Evolutionary conservation across 2,113 vertebrate species (phyloP), one percentile per base, ranked within the genome.

Genomic region (Oreochromis spilurus): DNA sequence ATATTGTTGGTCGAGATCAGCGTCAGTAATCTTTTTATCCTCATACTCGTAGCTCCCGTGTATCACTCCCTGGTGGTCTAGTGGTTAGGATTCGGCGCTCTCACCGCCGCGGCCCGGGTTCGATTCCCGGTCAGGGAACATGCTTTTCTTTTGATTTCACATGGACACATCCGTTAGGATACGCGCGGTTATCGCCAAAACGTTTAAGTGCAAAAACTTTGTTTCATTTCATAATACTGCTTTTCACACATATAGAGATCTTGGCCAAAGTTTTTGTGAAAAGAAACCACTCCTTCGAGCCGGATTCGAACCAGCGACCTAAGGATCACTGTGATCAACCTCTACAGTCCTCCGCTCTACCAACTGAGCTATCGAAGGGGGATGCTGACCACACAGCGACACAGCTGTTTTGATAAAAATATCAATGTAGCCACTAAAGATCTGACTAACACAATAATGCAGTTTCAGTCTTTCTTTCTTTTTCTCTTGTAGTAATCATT

Each of bases 341-440:
- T 0, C 97, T 97, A 97, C 97, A 97, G 97, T 97, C 96, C 97
- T 97, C 97, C 93, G 82, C 96, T 97, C 97, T 97, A 97, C 97
- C 97, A 97, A 94, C 97, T 97, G 96, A 98, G 97, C 97, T 97
- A 97, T 96, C 96, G 93, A 97, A 97, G 94, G 60, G 60, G 6
- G 2, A 7, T 38, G 4, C 1, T 0, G 0, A 0, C 0, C 0
- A 0, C 0, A 0, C 2, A n/a, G 31, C 6, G 1, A 0, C 1
- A 38, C 19, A n/a, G 34, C 34, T 0, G 10, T 65, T 38, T 65
- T 65, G 34, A 65, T n/a, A 6, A 38, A 13, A 65, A 65, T 12
- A 65, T 4, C 10, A 67, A 17, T 84, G 1, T 4, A 40, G 14
- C 14, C 38, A 5, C 14, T 9, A 40, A 16, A n/a, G 36, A 19